Percentiles rank a stretch among this genome's conserved stretches.
Conservation (phyloP, 1,140 invertebrate species). For the Macrosteles quadrilineatus region DNA sequence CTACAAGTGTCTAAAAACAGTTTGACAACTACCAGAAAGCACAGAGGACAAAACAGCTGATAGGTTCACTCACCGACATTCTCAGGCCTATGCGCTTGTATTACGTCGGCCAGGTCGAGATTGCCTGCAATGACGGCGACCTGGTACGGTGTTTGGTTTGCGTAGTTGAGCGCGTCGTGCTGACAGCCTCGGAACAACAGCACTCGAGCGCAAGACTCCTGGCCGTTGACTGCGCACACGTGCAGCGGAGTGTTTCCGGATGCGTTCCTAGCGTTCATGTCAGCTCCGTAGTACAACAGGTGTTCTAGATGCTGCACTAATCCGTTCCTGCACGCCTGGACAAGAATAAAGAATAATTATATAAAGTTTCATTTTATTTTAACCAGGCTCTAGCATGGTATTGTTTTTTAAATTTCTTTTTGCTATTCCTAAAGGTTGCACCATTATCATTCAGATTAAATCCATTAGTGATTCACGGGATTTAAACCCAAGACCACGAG, state of each 20-base stretch:
- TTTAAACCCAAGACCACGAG: no score
- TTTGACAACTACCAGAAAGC: no score
- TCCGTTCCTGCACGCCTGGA: conserved; percentile 94
- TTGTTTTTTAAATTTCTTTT: neutral
- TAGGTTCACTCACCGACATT: conserved; percentile 98
- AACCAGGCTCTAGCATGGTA: neutral
- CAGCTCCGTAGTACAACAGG: conserved; percentile 95
- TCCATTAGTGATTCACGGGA: no score
- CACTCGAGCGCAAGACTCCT: conserved; percentile 93
- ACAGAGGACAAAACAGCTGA: no score
- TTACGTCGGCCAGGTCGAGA: conserved; percentile 91
- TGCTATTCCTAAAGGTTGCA: neutral
- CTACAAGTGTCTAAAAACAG: no score
- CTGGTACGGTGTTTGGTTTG: conserved; percentile 97
- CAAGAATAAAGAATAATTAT: conserved; percentile 31
- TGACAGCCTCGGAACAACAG: conserved; percentile 95
- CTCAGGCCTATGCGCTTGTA: conserved; percentile 88
- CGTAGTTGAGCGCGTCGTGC: conserved; percentile 90
- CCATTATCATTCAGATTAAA: no score
- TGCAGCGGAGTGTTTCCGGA: conserved; percentile 98
- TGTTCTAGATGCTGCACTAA: conserved; percentile 96
- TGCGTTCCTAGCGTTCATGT: conserved; percentile 96
- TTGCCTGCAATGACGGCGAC: conserved; percentile 97
- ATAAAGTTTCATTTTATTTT: neutral
- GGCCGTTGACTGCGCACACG: conserved; percentile 97